Conservation (phyloP, 2,113 vertebrate genomes). For the Strigops habroptila region DNA sequence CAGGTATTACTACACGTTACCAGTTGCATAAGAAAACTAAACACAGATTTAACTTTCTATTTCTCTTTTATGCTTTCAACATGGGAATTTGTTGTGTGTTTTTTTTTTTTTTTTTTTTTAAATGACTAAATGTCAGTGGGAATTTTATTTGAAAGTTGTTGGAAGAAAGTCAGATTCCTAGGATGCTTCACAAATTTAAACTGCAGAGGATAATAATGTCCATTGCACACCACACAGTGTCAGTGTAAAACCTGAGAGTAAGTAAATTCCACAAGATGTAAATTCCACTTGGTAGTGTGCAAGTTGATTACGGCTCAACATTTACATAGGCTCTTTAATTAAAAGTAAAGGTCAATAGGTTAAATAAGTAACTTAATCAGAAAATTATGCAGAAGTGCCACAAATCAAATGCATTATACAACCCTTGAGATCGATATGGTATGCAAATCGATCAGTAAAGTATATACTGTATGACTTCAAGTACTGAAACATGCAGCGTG, state of each 20-base stretch:
- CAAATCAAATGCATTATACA: constrained; percentile 72
- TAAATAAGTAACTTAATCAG: constrained; percentile 83
- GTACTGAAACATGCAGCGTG: constrained; percentile 41
- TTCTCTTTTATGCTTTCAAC: not conserved
- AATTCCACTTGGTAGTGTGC: constrained; percentile 57
- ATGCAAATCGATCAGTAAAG: constrained; percentile 77
- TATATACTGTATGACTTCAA: constrained; percentile 52
- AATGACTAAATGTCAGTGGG: not conserved
- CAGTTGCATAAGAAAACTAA: not conserved
- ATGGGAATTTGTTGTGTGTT: not conserved
- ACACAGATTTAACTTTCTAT: not conserved
- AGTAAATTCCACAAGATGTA: constrained; percentile 25
- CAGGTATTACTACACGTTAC: not conserved
- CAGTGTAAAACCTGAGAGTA: constrained; percentile 1
- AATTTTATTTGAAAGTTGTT: not conserved
- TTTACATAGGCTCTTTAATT: constrained; percentile 78
- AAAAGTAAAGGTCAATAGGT: constrained; percentile 85
- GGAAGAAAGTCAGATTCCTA: not conserved
- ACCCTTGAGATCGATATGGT: constrained; percentile 77
- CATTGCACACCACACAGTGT: not conserved
- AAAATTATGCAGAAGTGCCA: constrained; percentile 81
- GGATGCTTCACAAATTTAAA: not conserved
- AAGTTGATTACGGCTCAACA: constrained; percentile 79
- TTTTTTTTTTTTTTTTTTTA: not conserved
- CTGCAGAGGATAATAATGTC: not conserved